Evolutionary conservation across 2,888 invertebrate genomes (phyloP).

Genomic region (Mellilla xanthometata): DNA sequence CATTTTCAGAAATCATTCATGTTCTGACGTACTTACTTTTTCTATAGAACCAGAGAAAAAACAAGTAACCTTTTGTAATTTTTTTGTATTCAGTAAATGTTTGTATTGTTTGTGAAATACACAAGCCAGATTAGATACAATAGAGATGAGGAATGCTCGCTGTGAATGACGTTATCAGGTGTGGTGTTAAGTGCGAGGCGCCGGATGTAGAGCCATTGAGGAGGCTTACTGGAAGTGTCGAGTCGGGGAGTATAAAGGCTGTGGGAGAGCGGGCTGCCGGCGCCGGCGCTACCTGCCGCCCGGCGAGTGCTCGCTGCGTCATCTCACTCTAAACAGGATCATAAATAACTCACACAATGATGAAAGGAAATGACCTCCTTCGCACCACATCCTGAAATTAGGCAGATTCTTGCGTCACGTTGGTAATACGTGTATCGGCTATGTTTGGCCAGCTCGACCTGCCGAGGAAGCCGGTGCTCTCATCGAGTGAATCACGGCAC

Average conservation of each 20-base stretch:
- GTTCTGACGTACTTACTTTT: too few species aligned
- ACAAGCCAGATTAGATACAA: neutral
- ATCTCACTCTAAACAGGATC: too few species aligned
- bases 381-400: too few species aligned
- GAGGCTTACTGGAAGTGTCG: conserved; percentile 28
- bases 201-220: conserved; percentile 21
- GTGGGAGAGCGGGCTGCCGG: conserved; percentile 22
- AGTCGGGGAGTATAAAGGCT: conserved; percentile 18
- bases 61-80: too few species aligned
- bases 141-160: neutral
- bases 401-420: conserved; percentile 10
- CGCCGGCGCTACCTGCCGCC: conserved; percentile 21
- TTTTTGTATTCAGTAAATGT: neutral
- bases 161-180: conserved; percentile 25
- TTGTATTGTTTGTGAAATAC: too few species aligned
- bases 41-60: too few species aligned
- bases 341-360: conserved; percentile 1
- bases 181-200: conserved; percentile 3
- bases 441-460: neutral
- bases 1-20: too few species aligned
- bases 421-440: conserved; percentile 9
- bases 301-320: too few species aligned
- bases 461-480: neutral
- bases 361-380: conserved; percentile 1
- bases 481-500: conserved; percentile 11